Evolutionary conservation across 2,113 vertebrate genomes (phyloP).

Genomic region (Zosterops hypoxanthus): DNA sequence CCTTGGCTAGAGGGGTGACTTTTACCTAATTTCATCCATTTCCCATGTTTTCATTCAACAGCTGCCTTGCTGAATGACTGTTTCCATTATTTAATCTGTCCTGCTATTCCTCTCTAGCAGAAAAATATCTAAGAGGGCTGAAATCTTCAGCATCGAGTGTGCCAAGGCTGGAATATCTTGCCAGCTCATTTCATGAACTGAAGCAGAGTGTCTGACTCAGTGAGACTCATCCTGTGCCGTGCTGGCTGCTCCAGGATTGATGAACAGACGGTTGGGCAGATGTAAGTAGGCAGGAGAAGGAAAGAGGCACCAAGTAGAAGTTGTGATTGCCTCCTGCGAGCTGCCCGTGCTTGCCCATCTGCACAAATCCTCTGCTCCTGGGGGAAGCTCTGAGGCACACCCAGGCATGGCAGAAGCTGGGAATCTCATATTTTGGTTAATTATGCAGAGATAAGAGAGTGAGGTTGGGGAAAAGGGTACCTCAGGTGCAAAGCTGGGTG

Average conservation of each 20-base stretch:
- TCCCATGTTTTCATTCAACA: neutral
- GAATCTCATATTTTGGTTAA: neutral
- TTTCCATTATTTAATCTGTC: neutral
- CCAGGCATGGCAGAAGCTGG: neutral
- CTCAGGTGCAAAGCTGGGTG: conserved; percentile 7
- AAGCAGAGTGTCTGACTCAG: conserved; percentile 35
- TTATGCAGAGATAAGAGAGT: neutral
- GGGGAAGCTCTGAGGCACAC: neutral
- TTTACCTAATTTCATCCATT: neutral
- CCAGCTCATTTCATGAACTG: conserved; percentile 22
- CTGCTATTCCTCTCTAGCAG: neutral
- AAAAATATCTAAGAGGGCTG: neutral
- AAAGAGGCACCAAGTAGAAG: conserved; percentile 36
- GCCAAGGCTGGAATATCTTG: conserved; percentile 11
- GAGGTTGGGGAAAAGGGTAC: neutral
- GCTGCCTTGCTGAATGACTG: neutral
- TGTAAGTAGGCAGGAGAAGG: conserved; percentile 46
- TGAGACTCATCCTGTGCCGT: neutral
- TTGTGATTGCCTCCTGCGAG: conserved; percentile 62
- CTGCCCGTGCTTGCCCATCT: conserved; percentile 46
- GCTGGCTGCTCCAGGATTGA: conserved; percentile 36
- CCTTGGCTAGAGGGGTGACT: neutral
- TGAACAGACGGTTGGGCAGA: conserved; percentile 49
- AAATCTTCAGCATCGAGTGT: neutral
- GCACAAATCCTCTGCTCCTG: neutral